Evolutionary conservation across 2,888 invertebrate genomes (phyloP), one percentile per base, ranked within the genome.

Genomic region (Drosophila merina): DNA sequence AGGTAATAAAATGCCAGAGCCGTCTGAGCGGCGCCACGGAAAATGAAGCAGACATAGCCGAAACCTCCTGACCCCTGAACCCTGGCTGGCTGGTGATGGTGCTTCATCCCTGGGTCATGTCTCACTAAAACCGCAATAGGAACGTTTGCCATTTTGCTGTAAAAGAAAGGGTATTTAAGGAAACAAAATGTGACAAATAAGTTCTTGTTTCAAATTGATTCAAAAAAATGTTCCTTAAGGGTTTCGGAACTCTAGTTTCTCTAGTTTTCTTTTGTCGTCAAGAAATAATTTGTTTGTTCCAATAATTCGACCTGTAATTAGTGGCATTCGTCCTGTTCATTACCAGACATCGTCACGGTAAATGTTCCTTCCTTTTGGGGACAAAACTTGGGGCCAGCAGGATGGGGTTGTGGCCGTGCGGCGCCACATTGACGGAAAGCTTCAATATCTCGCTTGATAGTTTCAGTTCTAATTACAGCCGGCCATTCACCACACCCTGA

Each of bases 21-120:
- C 88, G 88, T 89, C 88, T 86, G 84, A 82, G 56, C 80, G 88
- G 80, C 88, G 89, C 88, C 88, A 75, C 60, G 73, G 78, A 74
- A 79, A 82, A 82, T 76, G 74, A 77, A 77, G 86, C 57, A 73
- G 86, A 83, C 55, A 81, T 71, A 62, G 59, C 49, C 33, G 36
- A 42, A 55, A 30, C 49, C 55, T 48, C 55, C 48, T 20, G 54
- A 20, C 54, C 30, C 55, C 25, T 42, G 40, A 36, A 36, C 20
- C 40, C 40, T n/a, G 7, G 28, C 28, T 28, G 52, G 48, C 40
- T n/a, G 7, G 28, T 2, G n/a, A n/a, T 28, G 52, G 48, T 51
- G 42, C 30, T 55, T 8, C 14, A 8, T 12, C 20, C 20, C 33
- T 45, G 2, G 10, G 36, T 36, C n/a, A n/a, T 36, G 36, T 36